Evolutionary conservation across 2,888 invertebrate genomes (phyloP), one percentile per base, ranked within the genome.

Genomic region (Chaetoderma sp.): DNA sequence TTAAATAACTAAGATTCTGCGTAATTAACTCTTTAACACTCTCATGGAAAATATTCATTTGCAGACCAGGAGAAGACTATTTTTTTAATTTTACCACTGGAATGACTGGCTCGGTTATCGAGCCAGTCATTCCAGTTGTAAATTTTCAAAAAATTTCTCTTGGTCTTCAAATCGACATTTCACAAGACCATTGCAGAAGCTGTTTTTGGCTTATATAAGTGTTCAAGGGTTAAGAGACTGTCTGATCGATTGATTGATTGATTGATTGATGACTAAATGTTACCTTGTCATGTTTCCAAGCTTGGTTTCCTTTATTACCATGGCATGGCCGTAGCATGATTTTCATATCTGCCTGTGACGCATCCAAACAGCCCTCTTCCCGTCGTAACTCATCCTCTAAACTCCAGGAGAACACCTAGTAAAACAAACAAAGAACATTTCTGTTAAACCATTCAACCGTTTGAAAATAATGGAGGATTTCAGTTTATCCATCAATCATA

Each of bases 211-310:
- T n/a, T n/a, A n/a, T n/a, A n/a, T n/a, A n/a, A n/a, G n/a, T n/a
- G n/a, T n/a, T n/a, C n/a, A n/a, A n/a, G n/a, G 18, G 18, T 56
- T 33, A n/a, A 21, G 18, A 5, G n/a, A 18, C 39, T 21, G 18
- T n/a, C n/a, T n/a, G n/a, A n/a, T n/a, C n/a, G n/a, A n/a, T n/a
- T n/a, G n/a, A n/a, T n/a, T n/a, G n/a, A n/a, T n/a, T n/a, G n/a
- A n/a, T n/a, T n/a, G n/a, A n/a, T n/a, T n/a, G n/a, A n/a, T n/a
- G n/a, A n/a, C n/a, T n/a, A n/a, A n/a, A n/a, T n/a, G n/a, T 57
- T 70, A 83, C 83, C 79, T 79, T 82, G 64, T 82, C 73, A 71
- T 86, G 83, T 60, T 74, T 78, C 83, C 85, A 87, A 47, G 79
- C 79, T 77, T 86, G 86, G 67, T 74, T 77, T 8, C 76, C 73